Evolutionary conservation across 2,888 invertebrate species (phyloP).

Genomic region (Lasioglossum leucozonium): DNA sequence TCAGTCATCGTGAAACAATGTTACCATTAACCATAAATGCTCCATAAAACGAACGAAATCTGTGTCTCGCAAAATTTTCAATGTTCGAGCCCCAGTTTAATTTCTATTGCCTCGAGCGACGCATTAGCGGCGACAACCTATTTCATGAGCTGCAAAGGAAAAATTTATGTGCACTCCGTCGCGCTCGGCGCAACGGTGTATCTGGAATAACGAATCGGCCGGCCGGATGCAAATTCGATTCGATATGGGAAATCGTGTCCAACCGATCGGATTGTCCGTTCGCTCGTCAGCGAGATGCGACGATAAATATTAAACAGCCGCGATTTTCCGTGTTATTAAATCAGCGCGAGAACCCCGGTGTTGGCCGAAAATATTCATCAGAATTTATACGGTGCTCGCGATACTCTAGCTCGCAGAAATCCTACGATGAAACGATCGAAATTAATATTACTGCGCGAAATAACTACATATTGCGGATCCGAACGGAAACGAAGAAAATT

Average conservation of each 20-base stretch:
- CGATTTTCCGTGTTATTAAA: slow-evolving; percentile 38
- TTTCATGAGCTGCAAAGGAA: not conserved
- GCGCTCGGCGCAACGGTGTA: not conserved
- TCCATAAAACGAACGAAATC: not conserved
- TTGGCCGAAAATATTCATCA: slow-evolving; percentile 36
- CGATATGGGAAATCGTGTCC: not conserved
- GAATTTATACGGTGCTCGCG: slow-evolving; percentile 33
- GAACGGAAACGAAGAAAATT: not conserved
- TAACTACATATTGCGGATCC: not conserved
- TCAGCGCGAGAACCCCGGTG: not conserved
- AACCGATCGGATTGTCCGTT: slow-evolving; percentile 5
- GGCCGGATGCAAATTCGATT: not conserved
- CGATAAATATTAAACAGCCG: slow-evolving; percentile 40
- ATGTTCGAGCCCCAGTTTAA: not conserved
- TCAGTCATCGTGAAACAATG: no score
- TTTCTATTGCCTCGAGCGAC: not conserved
- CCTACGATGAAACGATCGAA: slow-evolving; percentile 31
- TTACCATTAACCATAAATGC: not conserved
- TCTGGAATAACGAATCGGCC: not conserved
- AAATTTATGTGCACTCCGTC: not conserved
- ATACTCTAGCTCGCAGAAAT: slow-evolving; percentile 10
- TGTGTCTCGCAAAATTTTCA: no score
- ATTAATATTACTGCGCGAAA: slow-evolving; percentile 26
- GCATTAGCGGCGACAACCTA: not conserved
- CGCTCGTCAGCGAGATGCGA: not conserved